Evolutionary conservation across 1,140 invertebrate species (phyloP).

Genomic region (Achatina immaculata): DNA sequence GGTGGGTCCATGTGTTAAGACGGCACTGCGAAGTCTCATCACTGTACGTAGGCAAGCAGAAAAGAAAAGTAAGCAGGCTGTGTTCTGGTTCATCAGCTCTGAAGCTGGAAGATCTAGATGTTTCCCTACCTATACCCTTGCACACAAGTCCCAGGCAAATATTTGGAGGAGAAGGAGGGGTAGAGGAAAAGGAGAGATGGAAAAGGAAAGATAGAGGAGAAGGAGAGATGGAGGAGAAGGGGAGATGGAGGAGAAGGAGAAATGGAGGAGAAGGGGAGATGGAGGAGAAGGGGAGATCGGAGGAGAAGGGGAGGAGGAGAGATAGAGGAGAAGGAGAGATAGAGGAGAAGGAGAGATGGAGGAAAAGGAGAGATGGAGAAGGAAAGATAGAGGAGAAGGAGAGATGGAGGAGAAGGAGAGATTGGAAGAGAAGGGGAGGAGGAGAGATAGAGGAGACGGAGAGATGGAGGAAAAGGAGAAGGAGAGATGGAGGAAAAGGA

Average conservation of each 20-base stretch:
- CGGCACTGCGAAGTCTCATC: too few relatives aligned
- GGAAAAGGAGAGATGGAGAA: not conserved
- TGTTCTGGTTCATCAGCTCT: too few relatives aligned
- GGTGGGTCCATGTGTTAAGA: too few relatives aligned
- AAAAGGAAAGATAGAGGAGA: conserved; percentile 60
- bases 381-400: not conserved
- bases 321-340: too few relatives aligned
- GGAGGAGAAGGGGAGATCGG: not conserved
- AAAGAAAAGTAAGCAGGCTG: too few relatives aligned
- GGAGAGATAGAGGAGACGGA: too few relatives aligned
- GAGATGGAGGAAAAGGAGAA: not conserved
- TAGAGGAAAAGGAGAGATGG: conserved; percentile 5
- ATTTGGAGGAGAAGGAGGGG: not conserved
- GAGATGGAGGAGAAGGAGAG: not conserved
- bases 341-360: not conserved
- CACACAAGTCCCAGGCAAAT: too few relatives aligned
- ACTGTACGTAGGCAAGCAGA: too few relatives aligned
- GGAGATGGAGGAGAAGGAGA: not conserved
- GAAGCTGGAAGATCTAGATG: too few relatives aligned
- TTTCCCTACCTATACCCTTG: too few relatives aligned
- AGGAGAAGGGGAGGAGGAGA: not conserved
- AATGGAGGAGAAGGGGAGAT: too few relatives aligned
- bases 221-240: conserved; percentile 73
- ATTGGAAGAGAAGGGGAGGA: not conserved
- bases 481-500: not conserved